Conservation (phyloP, 2,888 invertebrate species). For the Heteromurus nitidus region DNA sequence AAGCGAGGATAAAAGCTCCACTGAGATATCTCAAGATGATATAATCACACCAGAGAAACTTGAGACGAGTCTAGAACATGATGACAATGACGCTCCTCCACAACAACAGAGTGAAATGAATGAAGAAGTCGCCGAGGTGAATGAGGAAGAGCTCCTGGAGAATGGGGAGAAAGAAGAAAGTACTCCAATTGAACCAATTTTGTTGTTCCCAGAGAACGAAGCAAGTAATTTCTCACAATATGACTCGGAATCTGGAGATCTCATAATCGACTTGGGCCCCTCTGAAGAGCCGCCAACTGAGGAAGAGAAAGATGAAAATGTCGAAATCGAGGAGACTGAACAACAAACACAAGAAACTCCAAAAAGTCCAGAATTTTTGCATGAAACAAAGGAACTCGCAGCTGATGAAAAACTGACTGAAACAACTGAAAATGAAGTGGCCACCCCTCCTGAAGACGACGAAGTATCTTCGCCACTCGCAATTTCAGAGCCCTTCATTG, state of each 20-base stretch:
- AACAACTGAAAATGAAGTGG: not conserved
- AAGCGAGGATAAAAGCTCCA: slow-evolving; percentile 30
- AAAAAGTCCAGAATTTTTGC: too few species aligned
- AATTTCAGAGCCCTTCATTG: not conserved
- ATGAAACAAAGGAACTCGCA: slow-evolving; percentile 14
- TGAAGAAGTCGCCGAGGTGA: not conserved
- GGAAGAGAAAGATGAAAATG: slow-evolving; percentile 5
- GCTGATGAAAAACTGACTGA: too few species aligned
- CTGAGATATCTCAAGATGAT: slow-evolving; percentile 43
- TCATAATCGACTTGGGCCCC: slow-evolving; percentile 59
- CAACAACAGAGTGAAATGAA: not conserved
- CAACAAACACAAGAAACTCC: slow-evolving; percentile 1
- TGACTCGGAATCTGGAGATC: slow-evolving; percentile 58
- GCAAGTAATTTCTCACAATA: slow-evolving; percentile 53
- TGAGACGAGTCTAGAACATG: slow-evolving; percentile 34
- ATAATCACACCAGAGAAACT: slow-evolving; percentile 52
- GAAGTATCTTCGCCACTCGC: not conserved
- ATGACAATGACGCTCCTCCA: not conserved
- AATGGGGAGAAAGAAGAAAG: slow-evolving; percentile 17
- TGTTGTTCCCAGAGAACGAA: slow-evolving; percentile 37
- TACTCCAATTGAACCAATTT: slow-evolving; percentile 25
- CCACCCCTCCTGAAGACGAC: not conserved
- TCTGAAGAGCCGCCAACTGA: slow-evolving; percentile 25
- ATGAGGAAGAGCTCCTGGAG: not conserved
- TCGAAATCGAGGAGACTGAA: not conserved